Evolutionary conservation across 2,113 vertebrate species (phyloP).

Genomic region (Manacus vitellinus): DNA sequence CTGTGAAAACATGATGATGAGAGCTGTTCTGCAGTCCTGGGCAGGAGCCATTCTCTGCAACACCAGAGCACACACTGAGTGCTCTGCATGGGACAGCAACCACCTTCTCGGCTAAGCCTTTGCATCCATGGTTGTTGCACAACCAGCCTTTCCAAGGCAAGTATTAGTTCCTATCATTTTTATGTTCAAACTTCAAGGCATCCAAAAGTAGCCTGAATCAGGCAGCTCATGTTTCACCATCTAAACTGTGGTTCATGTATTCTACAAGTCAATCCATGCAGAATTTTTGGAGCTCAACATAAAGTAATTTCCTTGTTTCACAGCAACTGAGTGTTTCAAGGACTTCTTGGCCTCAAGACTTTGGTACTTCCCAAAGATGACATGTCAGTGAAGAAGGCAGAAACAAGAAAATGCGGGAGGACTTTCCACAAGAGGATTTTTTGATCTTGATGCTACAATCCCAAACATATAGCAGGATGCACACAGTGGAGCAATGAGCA

Average conservation of each 20-base stretch:
- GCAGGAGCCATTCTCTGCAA: not conserved
- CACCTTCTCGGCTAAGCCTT: not conserved
- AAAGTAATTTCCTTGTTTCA: not conserved
- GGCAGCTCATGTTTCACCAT: not conserved
- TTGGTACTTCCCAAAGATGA: not conserved
- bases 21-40: not conserved
- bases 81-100: not conserved
- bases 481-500: not conserved
- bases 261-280: not conserved
- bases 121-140: fast-evolving
- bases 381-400: not conserved
- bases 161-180: not conserved
- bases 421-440: not conserved
- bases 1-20: not conserved
- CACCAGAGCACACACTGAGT: fast-evolving
- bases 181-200: not conserved
- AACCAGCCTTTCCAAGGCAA: not conserved
- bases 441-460: not conserved
- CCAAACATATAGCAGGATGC: not conserved
- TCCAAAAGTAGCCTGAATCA: not conserved
- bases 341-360: not conserved
- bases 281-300: not conserved
- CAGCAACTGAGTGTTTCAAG: not conserved
- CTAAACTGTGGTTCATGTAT: not conserved
- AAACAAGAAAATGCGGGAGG: not conserved